These are phyloP conservation scores for Uromys caudimaculatus DNA, from an alignment of 2,797 vertebrate genomes.

Conservation along the genomic window DNA sequence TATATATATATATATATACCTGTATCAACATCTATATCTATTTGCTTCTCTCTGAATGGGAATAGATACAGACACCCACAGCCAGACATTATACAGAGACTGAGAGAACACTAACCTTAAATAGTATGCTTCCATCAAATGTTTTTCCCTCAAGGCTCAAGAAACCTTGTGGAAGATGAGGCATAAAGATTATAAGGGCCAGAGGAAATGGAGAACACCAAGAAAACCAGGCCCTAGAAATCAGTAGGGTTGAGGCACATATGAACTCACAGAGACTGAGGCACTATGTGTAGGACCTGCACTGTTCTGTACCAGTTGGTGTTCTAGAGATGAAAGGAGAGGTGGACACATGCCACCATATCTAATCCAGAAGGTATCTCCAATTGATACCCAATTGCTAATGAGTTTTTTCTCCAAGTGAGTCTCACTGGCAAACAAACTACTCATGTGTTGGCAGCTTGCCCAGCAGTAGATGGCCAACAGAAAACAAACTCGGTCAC, in stretches of 20 bases:
- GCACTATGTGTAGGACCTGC: too few relatives aligned
- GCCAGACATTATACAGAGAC: neutral
- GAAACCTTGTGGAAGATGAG: neutral
- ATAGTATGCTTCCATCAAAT: neutral
- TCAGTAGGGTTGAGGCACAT: neutral
- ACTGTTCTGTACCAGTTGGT: neutral
- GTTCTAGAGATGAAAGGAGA: neutral
- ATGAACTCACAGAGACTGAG: neutral
- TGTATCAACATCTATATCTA: too few relatives aligned
- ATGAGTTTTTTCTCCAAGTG: neutral
- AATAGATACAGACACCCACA: neutral
- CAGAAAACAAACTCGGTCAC: neutral
- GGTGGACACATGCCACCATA: neutral
- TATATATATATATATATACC: too few relatives aligned
- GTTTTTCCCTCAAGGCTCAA: neutral
- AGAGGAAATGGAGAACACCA: neutral
- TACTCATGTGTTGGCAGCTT: neutral
- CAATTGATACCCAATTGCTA: neutral
- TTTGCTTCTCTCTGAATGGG: neutral
- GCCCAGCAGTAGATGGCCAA: neutral
- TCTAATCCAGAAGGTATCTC: neutral
- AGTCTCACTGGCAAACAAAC: neutral
- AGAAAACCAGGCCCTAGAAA: neutral
- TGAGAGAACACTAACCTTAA: neutral
- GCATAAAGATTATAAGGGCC: neutral